Conservation (phyloP, 2,888 invertebrate genomes). For the Thymelicus acteon region DNA sequence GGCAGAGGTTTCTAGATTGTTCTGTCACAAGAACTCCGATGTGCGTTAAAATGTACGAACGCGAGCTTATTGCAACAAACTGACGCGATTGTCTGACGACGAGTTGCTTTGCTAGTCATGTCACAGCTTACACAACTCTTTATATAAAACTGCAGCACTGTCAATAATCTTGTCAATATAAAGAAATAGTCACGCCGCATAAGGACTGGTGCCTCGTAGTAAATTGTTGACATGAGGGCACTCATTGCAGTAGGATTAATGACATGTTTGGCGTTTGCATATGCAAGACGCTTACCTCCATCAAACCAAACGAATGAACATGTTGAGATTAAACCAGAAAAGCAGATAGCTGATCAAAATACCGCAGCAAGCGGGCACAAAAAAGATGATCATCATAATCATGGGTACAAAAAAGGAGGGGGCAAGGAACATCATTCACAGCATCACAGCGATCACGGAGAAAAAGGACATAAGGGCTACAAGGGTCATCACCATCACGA, state of each 20-base stretch:
- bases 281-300: slow-evolving; percentile 64
- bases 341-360: slow-evolving; percentile 58
- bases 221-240: slow-evolving; percentile 62
- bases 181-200: slow-evolving; percentile 60
- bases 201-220: slow-evolving; percentile 44
- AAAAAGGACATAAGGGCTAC: slow-evolving; percentile 91
- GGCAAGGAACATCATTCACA: slow-evolving; percentile 88
- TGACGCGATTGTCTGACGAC: slow-evolving; percentile 60
- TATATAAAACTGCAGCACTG: slow-evolving; percentile 81
- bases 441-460: slow-evolving; percentile 87
- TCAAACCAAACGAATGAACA: slow-evolving; percentile 47
- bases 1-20: slow-evolving; percentile 22
- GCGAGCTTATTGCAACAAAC: slow-evolving; percentile 59
- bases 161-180: slow-evolving; percentile 73
- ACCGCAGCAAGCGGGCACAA: slow-evolving; percentile 77
- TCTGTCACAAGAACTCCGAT: slow-evolving; percentile 24
- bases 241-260: slow-evolving; percentile 63
- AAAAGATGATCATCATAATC: slow-evolving; percentile 74
- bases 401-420: slow-evolving; percentile 86
- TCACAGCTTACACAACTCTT: slow-evolving; percentile 78
- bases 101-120: slow-evolving; percentile 59
- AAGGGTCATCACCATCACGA: slow-evolving; percentile 86
- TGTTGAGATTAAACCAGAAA: slow-evolving; percentile 47
- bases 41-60: slow-evolving; percentile 32
- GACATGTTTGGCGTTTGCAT: slow-evolving; percentile 52